phyloP scores from a whole-genome alignment of 1,140 invertebrate species.

The Radopholus similis region DNA sequence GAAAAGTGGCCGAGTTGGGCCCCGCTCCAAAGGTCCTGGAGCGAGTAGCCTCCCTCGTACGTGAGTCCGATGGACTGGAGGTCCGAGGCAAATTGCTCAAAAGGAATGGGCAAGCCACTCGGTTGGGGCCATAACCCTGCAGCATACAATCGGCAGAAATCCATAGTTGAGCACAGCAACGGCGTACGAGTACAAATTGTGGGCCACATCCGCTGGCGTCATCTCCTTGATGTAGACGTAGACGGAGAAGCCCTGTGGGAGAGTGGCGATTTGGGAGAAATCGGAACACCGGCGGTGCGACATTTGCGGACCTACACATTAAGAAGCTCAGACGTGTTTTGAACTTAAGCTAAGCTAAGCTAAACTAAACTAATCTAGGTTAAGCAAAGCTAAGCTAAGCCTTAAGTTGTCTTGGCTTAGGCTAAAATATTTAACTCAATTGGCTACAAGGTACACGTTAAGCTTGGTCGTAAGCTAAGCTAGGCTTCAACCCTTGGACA shows the following conservation, averaged over 20 bases:
- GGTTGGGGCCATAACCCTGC: background rate
- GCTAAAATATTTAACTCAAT: background rate
- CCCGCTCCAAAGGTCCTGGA: conserved; percentile 47
- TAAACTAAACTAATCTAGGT: conserved; percentile 7
- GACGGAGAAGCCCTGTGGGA: background rate
- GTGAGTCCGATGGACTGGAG: conserved; percentile 36
- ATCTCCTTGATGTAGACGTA: conserved; percentile 46
- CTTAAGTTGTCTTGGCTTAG: background rate
- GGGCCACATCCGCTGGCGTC: conserved; percentile 37
- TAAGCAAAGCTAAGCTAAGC: background rate
- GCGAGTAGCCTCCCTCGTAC: conserved; percentile 36
- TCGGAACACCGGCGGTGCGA: too few relatives aligned
- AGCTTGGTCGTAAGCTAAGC: too few relatives aligned
- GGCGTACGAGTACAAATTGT: conserved; percentile 40
- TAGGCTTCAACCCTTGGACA: too few relatives aligned
- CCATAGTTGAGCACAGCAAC: conserved; percentile 39
- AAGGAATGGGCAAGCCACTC: conserved; percentile 1
- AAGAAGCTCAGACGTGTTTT: too few relatives aligned
- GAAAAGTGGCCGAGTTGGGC: conserved; percentile 29
- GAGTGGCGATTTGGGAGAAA: too few relatives aligned
- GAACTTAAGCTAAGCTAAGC: background rate
- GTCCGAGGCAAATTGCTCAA: conserved; percentile 24
- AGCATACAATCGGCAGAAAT: conserved; percentile 35
- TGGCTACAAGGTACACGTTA: too few relatives aligned
- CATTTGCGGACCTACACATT: too few relatives aligned